A percentile compares a stretch with the other conserved stretches of the same genome.
Evolutionary conservation across 2,888 invertebrate species (phyloP).

Genomic region (Agrotis exclamationis): DNA sequence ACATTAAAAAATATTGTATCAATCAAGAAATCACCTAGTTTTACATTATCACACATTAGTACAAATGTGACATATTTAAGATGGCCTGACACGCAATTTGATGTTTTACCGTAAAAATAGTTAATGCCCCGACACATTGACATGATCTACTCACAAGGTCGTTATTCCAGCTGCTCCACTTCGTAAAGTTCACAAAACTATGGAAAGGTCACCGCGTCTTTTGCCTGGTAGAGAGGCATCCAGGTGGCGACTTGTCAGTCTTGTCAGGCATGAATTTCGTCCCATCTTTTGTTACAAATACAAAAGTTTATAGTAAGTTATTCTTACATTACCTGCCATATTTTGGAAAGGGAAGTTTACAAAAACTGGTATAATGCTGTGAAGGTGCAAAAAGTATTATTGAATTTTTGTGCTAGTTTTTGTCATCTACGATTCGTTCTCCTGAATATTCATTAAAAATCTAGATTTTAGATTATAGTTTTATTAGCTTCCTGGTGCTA

Average conservation of each 20-base stretch:
- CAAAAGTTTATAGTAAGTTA: not conserved
- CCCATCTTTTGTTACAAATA: constrained; percentile 27
- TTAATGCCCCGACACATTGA: constrained; percentile 9
- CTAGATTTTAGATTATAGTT: constrained; percentile 17
- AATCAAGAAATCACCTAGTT: constrained; percentile 1
- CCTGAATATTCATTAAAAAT: not conserved
- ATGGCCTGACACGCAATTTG: not conserved
- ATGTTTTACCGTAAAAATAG: constrained; percentile 5
- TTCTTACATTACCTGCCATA: not conserved
- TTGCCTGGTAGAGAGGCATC: constrained; percentile 10
- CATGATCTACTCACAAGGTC: constrained; percentile 22
- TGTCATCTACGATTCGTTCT: not conserved
- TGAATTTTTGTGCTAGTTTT: not conserved
- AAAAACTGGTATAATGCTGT: not conserved
- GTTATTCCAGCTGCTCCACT: constrained; percentile 29
- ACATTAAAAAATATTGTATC: not conserved
- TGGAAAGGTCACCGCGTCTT: constrained; percentile 32
- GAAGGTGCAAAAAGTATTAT: no score
- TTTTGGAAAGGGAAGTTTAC: not conserved
- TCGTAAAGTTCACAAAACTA: constrained; percentile 22
- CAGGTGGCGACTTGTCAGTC: constrained; percentile 15
- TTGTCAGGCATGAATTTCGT: constrained; percentile 28
- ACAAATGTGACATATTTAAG: not conserved
- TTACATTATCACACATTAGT: not conserved
- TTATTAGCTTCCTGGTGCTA: constrained; percentile 8